Evolutionary conservation across 2,113 vertebrate species (phyloP), one percentile per base, ranked within the genome.

Genomic region (Pleuronectes platessa): DNA sequence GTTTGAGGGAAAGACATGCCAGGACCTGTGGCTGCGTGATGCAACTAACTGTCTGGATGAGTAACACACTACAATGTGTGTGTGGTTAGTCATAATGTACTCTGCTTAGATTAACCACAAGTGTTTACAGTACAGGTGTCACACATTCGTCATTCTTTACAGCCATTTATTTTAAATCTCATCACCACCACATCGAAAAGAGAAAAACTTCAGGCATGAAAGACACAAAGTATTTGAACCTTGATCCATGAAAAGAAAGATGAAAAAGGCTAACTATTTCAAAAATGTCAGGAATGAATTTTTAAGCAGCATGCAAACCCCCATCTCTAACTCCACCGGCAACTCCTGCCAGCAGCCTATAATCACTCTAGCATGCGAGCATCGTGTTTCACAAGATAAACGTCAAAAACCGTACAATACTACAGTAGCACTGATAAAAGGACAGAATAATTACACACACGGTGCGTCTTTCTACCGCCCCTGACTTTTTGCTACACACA

Each of bases 221-320:
- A 10, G 45, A 59, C 24, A 37, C 35, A 27, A 75, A 62, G 49
- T 45, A 56, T 53, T 58, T 20, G 6, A 66, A 27, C 35, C 24
- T 45, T 5, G 0, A 31, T 20, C 3, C 45, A 26, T 47, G 5
- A 23, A 42, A 56, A 56, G 49, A 35, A 47, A 62, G 14, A 56
- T 47, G 26, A 63, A 62, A 40, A 56, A 5, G 4, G 15, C 18
- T 37, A 1, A 24, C 2, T 17, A 60, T 81, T 40, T 68, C 2
- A 83, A 27, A 68, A 58, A 88, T 85, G 79, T 56, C 40, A 51
- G 69, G 82, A 84, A 89, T 88, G 17, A 2, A 21, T 67, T 37
- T 72, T 12, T 61, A n/a, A 56, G 12, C 56, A 9, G 8, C 20
- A 5, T 10, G 4, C 18, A 58, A 51, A 37, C 31, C 66, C n/a